A percentile compares a stretch with the other conserved stretches of the same genome.
phyloP scores from a whole-genome alignment of 2,113 vertebrate species.

The Esox niger region DNA sequence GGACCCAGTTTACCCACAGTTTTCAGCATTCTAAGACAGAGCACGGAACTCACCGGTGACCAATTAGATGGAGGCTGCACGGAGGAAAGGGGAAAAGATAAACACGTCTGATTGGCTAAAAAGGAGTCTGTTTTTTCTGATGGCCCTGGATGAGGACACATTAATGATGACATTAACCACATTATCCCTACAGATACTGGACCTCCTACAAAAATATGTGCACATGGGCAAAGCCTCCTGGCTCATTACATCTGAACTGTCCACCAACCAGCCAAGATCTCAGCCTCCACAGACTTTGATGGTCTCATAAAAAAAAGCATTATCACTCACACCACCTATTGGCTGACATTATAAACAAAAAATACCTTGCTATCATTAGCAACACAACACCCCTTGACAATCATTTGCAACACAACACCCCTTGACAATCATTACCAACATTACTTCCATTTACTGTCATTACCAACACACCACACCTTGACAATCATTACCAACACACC shows the following conservation, averaged over 20 bases:
- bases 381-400: too few species aligned
- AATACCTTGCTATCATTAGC: too few species aligned
- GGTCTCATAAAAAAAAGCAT: too few species aligned
- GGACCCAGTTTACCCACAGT: constrained; percentile 72
- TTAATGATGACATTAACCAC: constrained; percentile 75
- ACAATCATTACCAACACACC: too few species aligned
- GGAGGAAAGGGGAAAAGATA: constrained; percentile 76
- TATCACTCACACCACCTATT: too few species aligned
- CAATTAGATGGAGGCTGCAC: constrained; percentile 85
- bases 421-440: too few species aligned
- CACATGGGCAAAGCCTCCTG: constrained; percentile 24
- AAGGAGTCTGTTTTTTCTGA: constrained; percentile 77
- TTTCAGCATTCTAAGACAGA: constrained; percentile 78
- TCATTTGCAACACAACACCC: too few species aligned
- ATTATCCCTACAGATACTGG: constrained; percentile 17
- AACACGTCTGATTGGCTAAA: constrained; percentile 78
- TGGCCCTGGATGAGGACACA: constrained; percentile 80
- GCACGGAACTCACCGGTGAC: constrained; percentile 84
- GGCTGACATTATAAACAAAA: too few species aligned
- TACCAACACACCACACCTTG: too few species aligned
- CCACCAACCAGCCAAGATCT: not conserved
- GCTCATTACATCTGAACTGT: not conserved
- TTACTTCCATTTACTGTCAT: too few species aligned
- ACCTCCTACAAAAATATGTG: constrained; percentile 12
- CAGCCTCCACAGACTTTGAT: too few species aligned